Evolutionary conservation across 2,113 vertebrate genomes (phyloP).

Genomic region (Baryphthengus martii): DNA sequence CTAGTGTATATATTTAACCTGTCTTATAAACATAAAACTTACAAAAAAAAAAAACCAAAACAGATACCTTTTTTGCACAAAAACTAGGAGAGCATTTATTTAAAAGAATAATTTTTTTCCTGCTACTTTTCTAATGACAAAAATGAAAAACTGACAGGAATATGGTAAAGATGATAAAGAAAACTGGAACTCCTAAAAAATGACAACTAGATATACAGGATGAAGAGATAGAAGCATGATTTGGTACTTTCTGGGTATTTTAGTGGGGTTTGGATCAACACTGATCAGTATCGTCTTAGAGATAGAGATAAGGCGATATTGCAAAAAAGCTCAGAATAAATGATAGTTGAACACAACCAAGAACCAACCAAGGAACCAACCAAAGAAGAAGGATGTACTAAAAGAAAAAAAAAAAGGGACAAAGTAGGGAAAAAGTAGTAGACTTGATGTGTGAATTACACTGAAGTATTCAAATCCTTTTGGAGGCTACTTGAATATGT

Average conservation of each 20-base stretch:
- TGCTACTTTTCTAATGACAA: background rate
- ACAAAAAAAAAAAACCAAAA: background rate
- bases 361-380: background rate
- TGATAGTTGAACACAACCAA: background rate
- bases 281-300: background rate
- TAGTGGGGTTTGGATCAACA: background rate
- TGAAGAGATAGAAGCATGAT: background rate
- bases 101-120: background rate
- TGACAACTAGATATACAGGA: background rate
- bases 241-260: background rate
- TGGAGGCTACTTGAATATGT: background rate
- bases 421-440: background rate
- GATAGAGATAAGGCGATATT: background rate
- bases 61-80: background rate
- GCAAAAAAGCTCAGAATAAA: background rate
- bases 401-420: background rate
- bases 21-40: background rate
- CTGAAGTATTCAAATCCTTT: background rate
- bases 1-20: background rate
- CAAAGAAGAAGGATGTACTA: background rate
- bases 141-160: slow-evolving; percentile 11
- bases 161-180: background rate
- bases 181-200: background rate
- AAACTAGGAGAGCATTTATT: background rate
- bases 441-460: background rate